Percentiles rank a stretch among this genome's conserved stretches.
phyloP scores from a whole-genome alignment of 2,113 vertebrate species.

The Gracilinanus agilis region DNA sequence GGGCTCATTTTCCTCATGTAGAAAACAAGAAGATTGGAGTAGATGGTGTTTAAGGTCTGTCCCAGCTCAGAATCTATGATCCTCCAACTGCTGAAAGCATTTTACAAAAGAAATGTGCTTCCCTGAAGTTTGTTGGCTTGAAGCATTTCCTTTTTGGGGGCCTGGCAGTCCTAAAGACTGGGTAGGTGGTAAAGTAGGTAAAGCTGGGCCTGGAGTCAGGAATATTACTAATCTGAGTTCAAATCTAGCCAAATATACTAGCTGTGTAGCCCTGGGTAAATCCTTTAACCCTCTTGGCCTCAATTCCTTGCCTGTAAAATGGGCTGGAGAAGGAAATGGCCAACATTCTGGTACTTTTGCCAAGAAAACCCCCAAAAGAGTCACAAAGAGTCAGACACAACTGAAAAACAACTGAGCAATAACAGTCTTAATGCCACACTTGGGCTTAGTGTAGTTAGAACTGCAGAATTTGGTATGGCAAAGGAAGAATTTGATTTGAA shows the following conservation, averaged over 20 bases:
- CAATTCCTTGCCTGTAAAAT: too few species aligned
- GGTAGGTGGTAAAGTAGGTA: too few species aligned
- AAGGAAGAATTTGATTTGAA: constrained; percentile 2
- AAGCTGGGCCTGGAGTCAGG: too few species aligned
- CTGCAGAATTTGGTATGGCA: not conserved
- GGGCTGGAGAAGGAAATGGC: too few species aligned
- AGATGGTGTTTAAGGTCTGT: not conserved
- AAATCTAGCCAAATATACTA: too few species aligned
- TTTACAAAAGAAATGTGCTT: constrained; percentile 27
- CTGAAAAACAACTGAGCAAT: too few species aligned
- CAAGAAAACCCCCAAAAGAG: too few species aligned
- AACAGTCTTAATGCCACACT: not conserved
- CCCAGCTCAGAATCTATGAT: not conserved
- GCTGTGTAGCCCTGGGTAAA: too few species aligned
- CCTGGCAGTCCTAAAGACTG: not conserved
- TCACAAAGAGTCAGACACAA: too few species aligned
- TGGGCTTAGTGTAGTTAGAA: not conserved
- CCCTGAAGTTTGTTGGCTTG: not conserved
- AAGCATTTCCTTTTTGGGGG: not conserved
- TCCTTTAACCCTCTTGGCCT: too few species aligned
- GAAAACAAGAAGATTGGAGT: not conserved
- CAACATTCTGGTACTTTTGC: too few species aligned
- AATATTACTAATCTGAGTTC: too few species aligned
- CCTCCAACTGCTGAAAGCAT: constrained; percentile 25
- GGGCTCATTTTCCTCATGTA: not conserved